Evolutionary conservation across 2,113 vertebrate genomes (phyloP).

Genomic region (Gorsachius goisagi): DNA sequence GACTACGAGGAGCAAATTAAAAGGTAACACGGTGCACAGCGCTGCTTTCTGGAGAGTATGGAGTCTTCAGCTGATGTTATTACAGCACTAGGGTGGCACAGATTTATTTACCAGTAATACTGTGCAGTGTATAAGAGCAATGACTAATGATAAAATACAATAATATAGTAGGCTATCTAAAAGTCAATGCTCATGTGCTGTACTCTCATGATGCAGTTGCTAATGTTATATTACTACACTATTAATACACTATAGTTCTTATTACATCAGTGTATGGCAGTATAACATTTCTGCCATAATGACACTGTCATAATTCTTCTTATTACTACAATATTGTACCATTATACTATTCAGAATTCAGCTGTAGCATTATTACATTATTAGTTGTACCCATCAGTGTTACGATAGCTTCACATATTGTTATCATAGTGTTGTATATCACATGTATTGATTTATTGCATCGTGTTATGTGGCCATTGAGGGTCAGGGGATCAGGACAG

Average conservation of each 20-base stretch:
- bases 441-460: not conserved
- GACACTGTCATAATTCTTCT: not conserved
- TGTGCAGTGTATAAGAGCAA: fast-evolving
- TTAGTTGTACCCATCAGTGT: not conserved
- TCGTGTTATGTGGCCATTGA: not conserved
- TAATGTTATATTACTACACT: not conserved
- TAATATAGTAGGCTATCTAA: not conserved
- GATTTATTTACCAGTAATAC: not conserved
- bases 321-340: not conserved
- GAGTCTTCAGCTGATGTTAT: not conserved
- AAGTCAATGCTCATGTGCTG: not conserved
- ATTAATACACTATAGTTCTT: not conserved
- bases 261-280: not conserved
- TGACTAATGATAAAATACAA: not conserved
- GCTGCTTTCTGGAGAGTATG: not conserved
- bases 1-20: slow-evolving; percentile 67
- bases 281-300: not conserved
- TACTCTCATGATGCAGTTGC: not conserved
- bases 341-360: not conserved
- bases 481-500: not conserved
- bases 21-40: slow-evolving; percentile 45
- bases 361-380: not conserved
- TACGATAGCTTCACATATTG: not conserved
- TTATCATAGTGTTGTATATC: not conserved
- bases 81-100: not conserved